Conservation (phyloP, 2,888 invertebrate species). For the Polyploca ridens region DNA sequence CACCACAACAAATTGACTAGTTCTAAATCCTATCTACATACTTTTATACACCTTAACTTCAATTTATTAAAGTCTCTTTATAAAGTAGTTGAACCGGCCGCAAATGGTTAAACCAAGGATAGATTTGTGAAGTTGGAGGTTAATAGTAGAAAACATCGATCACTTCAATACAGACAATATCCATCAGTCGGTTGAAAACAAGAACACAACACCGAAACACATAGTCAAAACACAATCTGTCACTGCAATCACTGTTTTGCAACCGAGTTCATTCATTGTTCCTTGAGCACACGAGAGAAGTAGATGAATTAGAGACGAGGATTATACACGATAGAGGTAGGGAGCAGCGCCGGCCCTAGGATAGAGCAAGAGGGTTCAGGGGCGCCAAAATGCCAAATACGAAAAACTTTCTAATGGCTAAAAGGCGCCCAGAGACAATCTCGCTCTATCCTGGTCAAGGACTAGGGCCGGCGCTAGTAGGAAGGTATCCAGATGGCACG, state of each 20-base stretch:
- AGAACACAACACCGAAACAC: conserved; percentile 52
- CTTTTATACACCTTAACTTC: conserved; percentile 62
- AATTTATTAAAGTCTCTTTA: conserved; percentile 76
- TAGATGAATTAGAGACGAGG: conserved; percentile 40
- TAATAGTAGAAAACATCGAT: conserved; percentile 50
- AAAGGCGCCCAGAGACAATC: too few relatives aligned
- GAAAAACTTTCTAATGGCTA: too few relatives aligned
- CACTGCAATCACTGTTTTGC: conserved; percentile 60
- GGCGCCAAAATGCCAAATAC: too few relatives aligned
- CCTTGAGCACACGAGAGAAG: conserved; percentile 55
- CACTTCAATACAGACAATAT: conserved; percentile 50
- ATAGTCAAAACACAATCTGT: conserved; percentile 38
- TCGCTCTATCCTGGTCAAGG: too few relatives aligned
- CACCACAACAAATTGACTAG: conserved; percentile 83
- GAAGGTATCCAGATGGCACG: conserved; percentile 36
- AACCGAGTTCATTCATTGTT: conserved; percentile 73
- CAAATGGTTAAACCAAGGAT: conserved; percentile 59
- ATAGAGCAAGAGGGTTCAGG: too few relatives aligned
- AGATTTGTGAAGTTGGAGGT: conserved; percentile 39
- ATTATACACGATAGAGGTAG: conserved; percentile 37
- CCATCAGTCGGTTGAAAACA: conserved; percentile 52
- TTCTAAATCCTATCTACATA: conserved; percentile 77
- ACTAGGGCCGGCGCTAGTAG: conserved; percentile 16
- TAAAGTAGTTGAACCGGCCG: conserved; percentile 78
- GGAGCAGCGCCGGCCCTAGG: conserved; percentile 14